These are phyloP conservation scores for Pseudachorutes palmiensis DNA, from an alignment of 1,140 invertebrate genomes.

Conservation along the genomic window DNA sequence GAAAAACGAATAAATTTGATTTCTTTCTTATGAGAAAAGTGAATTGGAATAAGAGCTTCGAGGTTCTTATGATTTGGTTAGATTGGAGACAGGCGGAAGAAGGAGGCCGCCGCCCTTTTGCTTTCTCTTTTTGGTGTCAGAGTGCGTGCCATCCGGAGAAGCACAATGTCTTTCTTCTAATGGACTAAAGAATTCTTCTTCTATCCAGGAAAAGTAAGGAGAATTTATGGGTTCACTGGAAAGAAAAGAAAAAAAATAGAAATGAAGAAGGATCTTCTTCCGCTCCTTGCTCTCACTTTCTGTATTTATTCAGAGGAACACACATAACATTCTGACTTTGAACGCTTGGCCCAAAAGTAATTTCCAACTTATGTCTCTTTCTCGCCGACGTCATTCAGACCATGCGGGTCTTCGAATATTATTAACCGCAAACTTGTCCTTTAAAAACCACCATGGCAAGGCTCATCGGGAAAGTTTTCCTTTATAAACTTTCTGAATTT, in stretches of 20 bases:
- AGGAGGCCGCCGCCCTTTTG: neutral
- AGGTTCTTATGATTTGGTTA: neutral
- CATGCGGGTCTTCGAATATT: neutral
- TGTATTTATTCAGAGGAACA: slow-evolving; percentile 1
- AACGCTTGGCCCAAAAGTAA: neutral
- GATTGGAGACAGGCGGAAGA: neutral
- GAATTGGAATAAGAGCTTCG: neutral
- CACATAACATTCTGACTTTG: neutral
- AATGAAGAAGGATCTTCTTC: neutral
- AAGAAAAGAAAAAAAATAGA: neutral
- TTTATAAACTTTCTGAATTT: neutral
- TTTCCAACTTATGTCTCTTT: slow-evolving; percentile 12
- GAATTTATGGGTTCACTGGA: slow-evolving; percentile 7
- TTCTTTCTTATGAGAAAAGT: too few relatives aligned
- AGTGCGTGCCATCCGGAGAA: slow-evolving; percentile 10
- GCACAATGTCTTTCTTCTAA: slow-evolving; percentile 13
- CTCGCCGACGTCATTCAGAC: neutral
- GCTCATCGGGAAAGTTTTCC: neutral
- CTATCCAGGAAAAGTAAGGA: neutral
- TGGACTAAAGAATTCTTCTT: slow-evolving; percentile 13
- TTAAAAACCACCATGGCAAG: too few relatives aligned
- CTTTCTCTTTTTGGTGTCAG: neutral
- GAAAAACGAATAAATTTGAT: neutral
- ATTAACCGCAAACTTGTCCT: neutral
- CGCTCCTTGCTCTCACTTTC: neutral